Evolutionary conservation across 2,888 invertebrate species (phyloP).

Genomic region (Platycnemis pennipes): DNA sequence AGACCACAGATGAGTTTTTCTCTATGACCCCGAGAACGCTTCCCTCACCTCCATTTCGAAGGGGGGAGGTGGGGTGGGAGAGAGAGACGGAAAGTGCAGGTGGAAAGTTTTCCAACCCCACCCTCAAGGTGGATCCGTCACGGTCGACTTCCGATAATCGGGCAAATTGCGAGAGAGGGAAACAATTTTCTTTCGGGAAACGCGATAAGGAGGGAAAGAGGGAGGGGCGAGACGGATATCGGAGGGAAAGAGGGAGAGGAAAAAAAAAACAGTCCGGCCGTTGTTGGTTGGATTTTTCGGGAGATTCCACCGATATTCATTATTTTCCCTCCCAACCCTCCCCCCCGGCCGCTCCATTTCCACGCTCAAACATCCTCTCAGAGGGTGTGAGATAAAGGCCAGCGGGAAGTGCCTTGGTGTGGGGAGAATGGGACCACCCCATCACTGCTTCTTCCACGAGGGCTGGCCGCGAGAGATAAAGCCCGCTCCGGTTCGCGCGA

Average conservation of each 20-base stretch:
- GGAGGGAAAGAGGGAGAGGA: neutral
- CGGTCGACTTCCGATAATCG: slow-evolving; percentile 59
- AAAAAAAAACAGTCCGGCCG: neutral
- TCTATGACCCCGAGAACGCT: no score
- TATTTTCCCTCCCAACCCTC: neutral
- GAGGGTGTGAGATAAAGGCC: neutral
- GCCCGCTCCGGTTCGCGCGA: neutral
- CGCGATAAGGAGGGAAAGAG: neutral
- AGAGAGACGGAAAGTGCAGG: neutral
- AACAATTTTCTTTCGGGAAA: slow-evolving; percentile 15
- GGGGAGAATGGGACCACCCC: no score
- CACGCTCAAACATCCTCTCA: neutral
- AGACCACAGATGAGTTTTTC: no score
- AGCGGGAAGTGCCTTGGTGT: neutral
- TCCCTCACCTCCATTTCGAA: no score
- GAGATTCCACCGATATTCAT: neutral
- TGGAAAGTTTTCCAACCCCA: neutral
- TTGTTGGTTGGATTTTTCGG: neutral
- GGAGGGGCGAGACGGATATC: no score
- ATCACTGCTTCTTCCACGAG: no score
- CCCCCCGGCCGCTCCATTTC: neutral
- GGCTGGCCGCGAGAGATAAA: no score
- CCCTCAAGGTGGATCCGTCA: neutral
- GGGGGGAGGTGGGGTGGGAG: no score
- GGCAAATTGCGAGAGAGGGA: slow-evolving; percentile 9